Percentiles rank a stretch among this genome's conserved stretches.
Evolutionary conservation across 2,888 invertebrate species (phyloP).

Genomic region (Chymomyza fuscimana): DNA sequence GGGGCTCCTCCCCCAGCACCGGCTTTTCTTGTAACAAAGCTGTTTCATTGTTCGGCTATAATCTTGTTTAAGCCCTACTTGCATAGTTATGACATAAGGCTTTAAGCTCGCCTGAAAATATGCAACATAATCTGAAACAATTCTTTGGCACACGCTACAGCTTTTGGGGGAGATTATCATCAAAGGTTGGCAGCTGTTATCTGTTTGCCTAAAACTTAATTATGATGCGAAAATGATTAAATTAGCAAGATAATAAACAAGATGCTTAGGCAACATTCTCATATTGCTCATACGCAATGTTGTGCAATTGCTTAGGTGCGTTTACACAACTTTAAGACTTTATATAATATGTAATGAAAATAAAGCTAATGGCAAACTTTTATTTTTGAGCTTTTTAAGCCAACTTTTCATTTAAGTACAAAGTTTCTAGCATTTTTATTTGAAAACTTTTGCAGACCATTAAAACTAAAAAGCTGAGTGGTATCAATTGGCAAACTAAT

Average conservation of each 20-base stretch:
- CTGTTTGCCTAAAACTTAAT: background rate
- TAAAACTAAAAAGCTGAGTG: background rate
- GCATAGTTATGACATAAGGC: background rate
- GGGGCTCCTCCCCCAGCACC: too few relatives aligned
- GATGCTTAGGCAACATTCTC: background rate
- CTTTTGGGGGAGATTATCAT: background rate
- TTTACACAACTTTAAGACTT: too few relatives aligned
- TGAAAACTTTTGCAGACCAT: constrained; percentile 4
- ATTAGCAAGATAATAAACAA: background rate
- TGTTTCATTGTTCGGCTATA: background rate
- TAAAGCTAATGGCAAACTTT: background rate
- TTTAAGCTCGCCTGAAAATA: background rate
- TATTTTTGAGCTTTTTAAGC: background rate
- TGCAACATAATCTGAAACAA: background rate
- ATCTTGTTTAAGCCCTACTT: background rate
- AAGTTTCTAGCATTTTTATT: background rate
- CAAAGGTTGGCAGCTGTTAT: background rate
- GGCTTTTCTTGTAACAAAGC: background rate
- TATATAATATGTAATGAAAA: too few relatives aligned
- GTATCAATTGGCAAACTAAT: constrained; percentile 32
- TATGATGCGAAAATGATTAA: background rate
- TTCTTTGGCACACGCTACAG: background rate
- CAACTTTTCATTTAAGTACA: background rate
- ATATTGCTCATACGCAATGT: background rate
- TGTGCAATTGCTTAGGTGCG: background rate